These are phyloP conservation scores for Leucophenga montana DNA, from an alignment of 2,888 invertebrate species.

Conservation along the genomic window DNA sequence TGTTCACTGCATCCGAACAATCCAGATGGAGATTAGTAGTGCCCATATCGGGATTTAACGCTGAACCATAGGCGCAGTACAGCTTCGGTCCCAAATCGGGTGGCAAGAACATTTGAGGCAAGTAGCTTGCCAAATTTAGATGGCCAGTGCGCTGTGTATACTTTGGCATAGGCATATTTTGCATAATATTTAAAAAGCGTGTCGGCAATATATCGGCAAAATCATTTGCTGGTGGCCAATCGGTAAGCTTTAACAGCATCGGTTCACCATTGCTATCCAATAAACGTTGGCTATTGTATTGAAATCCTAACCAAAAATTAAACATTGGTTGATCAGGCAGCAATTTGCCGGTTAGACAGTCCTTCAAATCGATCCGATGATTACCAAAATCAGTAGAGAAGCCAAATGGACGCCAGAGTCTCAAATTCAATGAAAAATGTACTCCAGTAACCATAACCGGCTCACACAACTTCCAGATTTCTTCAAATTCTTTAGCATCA, in stretches of 20 bases:
- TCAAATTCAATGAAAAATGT: conserved; percentile 82
- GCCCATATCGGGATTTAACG: conserved; percentile 84
- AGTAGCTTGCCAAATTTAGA: conserved; percentile 89
- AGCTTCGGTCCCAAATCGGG: conserved; percentile 98
- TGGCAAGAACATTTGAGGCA: conserved; percentile 93
- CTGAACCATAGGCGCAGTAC: conserved; percentile 98
- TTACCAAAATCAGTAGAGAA: conserved; percentile 94
- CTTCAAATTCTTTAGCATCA: too few species aligned
- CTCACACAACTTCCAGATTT: conserved; percentile 94
- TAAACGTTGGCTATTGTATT: conserved; percentile 84
- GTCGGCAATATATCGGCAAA: conserved; percentile 90
- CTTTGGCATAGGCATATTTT: conserved; percentile 88
- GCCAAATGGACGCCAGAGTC: conserved; percentile 92
- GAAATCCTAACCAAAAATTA: conserved; percentile 98
- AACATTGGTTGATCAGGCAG: conserved; percentile 93
- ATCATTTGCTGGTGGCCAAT: conserved; percentile 97
- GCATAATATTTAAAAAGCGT: conserved; percentile 91
- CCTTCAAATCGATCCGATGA: conserved; percentile 91
- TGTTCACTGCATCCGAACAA: conserved; percentile 97
- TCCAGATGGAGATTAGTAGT: conserved; percentile 98
- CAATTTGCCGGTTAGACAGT: conserved; percentile 91
- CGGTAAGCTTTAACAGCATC: conserved; percentile 94
- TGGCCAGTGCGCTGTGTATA: conserved; percentile 92
- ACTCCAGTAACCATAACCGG: conserved; percentile 95
- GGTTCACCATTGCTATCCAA: conserved; percentile 88